Evolutionary conservation across 2,797 vertebrate genomes (phyloP).

Genomic region (Rhynchotus rufescens): DNA sequence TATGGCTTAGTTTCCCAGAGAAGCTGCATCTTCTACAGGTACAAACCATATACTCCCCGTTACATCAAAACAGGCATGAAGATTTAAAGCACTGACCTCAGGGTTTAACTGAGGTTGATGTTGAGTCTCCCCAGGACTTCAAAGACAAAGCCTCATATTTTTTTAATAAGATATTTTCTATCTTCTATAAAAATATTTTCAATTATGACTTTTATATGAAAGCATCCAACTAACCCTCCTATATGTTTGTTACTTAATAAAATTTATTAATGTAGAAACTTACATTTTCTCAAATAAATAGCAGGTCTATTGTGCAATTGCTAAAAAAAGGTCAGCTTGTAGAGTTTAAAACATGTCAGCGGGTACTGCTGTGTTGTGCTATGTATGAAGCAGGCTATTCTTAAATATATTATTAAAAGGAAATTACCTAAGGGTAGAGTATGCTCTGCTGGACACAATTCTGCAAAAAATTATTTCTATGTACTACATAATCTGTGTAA

Average conservation of each 20-base stretch:
- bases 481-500: background rate
- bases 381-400: background rate
- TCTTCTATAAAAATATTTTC: background rate
- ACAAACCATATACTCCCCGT: background rate
- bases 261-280: background rate
- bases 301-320: background rate
- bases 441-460: background rate
- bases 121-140: background rate
- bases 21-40: background rate
- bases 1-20: background rate
- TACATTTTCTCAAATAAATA: background rate
- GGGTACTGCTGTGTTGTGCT: background rate
- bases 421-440: background rate
- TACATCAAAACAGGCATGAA: background rate
- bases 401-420: background rate
- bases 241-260: background rate
- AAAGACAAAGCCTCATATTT: background rate
- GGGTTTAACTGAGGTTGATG: background rate
- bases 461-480: background rate
- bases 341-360: background rate
- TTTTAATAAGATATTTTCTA: background rate
- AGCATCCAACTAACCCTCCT: background rate
- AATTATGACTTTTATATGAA: background rate
- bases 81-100: background rate
- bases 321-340: background rate